Conservation (phyloP, 2,888 invertebrate genomes). For the Drosophila eohydei region DNA sequence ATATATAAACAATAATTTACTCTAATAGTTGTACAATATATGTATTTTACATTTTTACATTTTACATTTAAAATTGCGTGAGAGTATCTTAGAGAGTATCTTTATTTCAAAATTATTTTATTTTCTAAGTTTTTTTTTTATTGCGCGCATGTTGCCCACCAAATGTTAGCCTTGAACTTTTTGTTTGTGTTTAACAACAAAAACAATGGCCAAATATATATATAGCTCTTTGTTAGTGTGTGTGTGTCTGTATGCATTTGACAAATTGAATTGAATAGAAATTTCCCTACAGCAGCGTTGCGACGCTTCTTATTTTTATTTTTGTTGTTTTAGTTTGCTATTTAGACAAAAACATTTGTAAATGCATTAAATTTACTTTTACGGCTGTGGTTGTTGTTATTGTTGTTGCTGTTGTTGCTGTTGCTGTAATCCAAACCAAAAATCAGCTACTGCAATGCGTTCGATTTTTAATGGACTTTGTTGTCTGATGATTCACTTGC, state of each 20-base stretch:
- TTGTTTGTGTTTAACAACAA: conserved; percentile 53
- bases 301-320: background rate
- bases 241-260: conserved; percentile 34
- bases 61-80: background rate
- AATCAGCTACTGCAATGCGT: conserved; percentile 33
- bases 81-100: conserved; percentile 29
- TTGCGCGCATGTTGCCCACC: conserved; percentile 65
- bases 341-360: conserved; percentile 26
- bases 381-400: background rate
- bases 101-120: conserved; percentile 6
- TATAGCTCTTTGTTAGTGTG: conserved; percentile 8
- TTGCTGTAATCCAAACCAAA: conserved; percentile 20
- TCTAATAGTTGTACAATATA: background rate
- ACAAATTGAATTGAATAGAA: conserved; percentile 55
- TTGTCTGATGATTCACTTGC: conserved; percentile 35
- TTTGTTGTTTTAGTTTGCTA: conserved; percentile 5
- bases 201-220: conserved; percentile 24
- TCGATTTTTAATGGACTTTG: conserved; percentile 52
- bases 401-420: background rate
- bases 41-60: too few relatives aligned
- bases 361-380: conserved; percentile 22
- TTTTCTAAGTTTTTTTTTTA: conserved; percentile 31
- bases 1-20: too few relatives aligned
- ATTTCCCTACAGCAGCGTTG: conserved; percentile 29
- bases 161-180: conserved; percentile 72